These are phyloP conservation scores for Myotis pilosus DNA, from an alignment of 2,797 vertebrate species.

Conservation along the genomic window DNA sequence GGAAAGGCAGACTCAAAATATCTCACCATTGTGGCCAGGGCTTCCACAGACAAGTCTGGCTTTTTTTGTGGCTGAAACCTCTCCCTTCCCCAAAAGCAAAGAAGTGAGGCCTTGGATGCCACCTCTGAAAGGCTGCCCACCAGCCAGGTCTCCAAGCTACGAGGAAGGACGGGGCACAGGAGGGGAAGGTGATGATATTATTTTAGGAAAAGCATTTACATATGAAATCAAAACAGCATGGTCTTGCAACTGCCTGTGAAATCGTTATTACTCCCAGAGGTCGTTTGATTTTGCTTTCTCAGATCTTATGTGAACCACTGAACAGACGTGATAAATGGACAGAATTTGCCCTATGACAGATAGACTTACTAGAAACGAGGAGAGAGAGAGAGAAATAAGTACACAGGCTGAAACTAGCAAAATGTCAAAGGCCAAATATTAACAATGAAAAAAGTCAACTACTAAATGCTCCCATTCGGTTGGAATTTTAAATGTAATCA, in stretches of 20 bases:
- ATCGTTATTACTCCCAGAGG: not conserved
- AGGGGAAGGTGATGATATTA: not conserved
- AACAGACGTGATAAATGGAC: not conserved
- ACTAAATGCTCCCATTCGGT: conserved; percentile 14
- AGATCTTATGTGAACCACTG: conserved; percentile 35
- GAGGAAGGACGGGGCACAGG: not conserved
- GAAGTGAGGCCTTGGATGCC: not conserved
- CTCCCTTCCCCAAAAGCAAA: not conserved
- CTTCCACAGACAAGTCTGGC: not conserved
- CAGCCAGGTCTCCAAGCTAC: not conserved
- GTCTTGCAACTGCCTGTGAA: not conserved
- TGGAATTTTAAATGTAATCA: conserved; percentile 64
- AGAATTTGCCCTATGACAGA: not conserved
- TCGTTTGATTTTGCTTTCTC: conserved; percentile 29
- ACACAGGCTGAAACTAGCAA: conserved; percentile 30
- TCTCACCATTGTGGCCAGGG: not conserved
- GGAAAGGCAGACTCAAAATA: not conserved
- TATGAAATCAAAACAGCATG: not conserved
- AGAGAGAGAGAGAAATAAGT: conserved; percentile 1
- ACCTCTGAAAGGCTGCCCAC: not conserved
- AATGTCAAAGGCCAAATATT: conserved; percentile 54
- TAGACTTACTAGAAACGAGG: not conserved
- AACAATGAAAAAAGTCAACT: conserved; percentile 21
- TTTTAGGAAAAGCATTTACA: not conserved
- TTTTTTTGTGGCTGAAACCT: not conserved